These are phyloP conservation scores for Camelus dromedarius DNA, from an alignment of 2,113 vertebrate species.

Conservation along the genomic window DNA sequence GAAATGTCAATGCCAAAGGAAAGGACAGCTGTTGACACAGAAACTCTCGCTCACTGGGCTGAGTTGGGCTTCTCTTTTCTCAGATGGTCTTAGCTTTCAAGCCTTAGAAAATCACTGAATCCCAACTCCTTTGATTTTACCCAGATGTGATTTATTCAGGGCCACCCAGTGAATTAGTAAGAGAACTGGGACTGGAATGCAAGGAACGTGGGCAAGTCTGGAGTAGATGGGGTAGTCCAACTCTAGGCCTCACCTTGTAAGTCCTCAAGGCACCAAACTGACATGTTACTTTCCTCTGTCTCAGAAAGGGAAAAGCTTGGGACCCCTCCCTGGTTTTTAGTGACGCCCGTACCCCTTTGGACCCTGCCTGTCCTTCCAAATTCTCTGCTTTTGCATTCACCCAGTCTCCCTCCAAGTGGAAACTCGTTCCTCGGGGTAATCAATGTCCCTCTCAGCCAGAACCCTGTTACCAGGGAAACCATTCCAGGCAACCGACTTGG, in stretches of 20 bases:
- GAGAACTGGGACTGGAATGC: not conserved
- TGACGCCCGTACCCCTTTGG: conserved; percentile 4
- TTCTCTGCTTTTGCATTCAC: conserved; percentile 74
- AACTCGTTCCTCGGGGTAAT: conserved; percentile 85
- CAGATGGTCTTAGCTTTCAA: not conserved
- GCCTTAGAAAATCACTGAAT: conserved; percentile 26
- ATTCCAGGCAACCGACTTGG: conserved; percentile 72
- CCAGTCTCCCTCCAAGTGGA: conserved; percentile 79
- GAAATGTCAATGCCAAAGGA: not conserved
- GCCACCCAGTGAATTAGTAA: not conserved
- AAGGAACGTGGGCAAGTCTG: not conserved
- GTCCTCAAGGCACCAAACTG: not conserved
- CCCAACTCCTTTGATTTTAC: not conserved
- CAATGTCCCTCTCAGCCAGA: conserved; percentile 87
- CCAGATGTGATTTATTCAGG: not conserved
- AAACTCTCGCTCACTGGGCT: not conserved
- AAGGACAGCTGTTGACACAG: not conserved
- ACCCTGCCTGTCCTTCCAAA: not conserved
- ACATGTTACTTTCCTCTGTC: conserved; percentile 16
- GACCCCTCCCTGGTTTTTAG: not conserved
- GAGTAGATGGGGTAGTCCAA: not conserved
- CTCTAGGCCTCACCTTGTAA: not conserved
- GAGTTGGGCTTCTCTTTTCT: not conserved
- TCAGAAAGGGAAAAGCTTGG: not conserved
- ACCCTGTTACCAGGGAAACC: conserved; percentile 85